Evolutionary conservation across 2,797 vertebrate genomes (phyloP), one percentile per base, ranked within the genome.

Genomic region (Orientallactaga sibirica): DNA sequence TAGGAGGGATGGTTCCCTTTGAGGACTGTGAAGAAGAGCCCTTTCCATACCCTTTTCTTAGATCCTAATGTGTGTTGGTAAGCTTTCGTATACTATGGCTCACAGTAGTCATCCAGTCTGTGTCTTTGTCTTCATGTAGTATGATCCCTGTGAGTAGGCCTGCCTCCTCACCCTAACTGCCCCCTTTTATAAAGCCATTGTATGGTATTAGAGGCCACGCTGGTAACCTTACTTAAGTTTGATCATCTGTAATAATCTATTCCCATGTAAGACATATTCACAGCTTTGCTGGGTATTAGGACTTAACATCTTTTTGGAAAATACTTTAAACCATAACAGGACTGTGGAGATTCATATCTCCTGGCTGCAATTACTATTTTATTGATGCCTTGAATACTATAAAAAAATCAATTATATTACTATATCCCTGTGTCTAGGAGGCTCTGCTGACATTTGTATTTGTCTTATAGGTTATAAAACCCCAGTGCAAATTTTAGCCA

Each of bases 211-310:
- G 66, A 66, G 7, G n/a, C 24, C 8, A 70, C 22, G 12, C 61
- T 84, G 25, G 52, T 16, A 20, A 58, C 8, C 25, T 58, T 71
- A 86, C 41, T 88, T 90, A 74, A 86, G 29, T 55, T 76, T 73
- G 10, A 43, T 64, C 66, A 22, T 86, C 76, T 75, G n/a, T 66
- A n/a, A 52, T 9, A 77, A 37, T 33, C 52, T 67, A 16, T 62
- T 91, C 80, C 68, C 80, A 86, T 79, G 66, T 20, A 78, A 87
- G 37, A 62, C 89, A 86, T 7, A 20, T n/a, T 78, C 75, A 58
- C 27, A 90, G 78, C 19, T 83, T 4, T 41, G 3, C 48, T 48
- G 22, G 15, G 2, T 70, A 61, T 93, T 58, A 86, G 7, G 25
- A 87, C 3, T 68, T n/a, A 58, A 19, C 25, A 41, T 58, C 8